phyloP scores from a whole-genome alignment of 2,113 vertebrate species.

The Gopherus flavomarginatus region DNA sequence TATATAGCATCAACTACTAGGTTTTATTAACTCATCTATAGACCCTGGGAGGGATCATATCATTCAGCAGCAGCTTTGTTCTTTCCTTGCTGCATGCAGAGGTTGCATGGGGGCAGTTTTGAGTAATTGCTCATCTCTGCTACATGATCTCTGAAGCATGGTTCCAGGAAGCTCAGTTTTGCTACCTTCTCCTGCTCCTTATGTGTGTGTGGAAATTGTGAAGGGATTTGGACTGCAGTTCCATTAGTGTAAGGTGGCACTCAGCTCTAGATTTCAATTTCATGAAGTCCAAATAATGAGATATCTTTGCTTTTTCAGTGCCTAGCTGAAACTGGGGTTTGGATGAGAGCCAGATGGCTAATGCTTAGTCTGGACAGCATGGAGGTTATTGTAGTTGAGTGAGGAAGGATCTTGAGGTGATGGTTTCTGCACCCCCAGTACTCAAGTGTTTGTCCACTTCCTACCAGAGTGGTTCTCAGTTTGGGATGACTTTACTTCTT shows the following conservation, averaged over 20 bases:
- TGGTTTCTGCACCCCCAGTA: background rate
- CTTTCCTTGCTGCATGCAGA: background rate
- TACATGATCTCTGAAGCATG: background rate
- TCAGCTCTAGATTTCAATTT: background rate
- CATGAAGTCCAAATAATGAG: background rate
- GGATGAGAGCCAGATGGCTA: background rate
- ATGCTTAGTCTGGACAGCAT: background rate
- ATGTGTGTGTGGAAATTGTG: background rate
- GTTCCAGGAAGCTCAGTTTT: background rate
- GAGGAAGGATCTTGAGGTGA: background rate
- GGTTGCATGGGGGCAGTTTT: background rate
- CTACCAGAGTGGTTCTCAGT: background rate
- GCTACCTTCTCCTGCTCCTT: background rate
- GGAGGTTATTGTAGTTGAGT: background rate
- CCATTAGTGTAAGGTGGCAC: background rate
- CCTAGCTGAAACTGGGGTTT: background rate
- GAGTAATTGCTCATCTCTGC: background rate
- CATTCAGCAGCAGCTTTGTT: conserved; percentile 15
- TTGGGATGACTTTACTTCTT: background rate
- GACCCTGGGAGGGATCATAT: conserved; percentile 12
- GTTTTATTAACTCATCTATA: background rate
- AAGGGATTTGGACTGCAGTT: background rate
- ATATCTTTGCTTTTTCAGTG: background rate
- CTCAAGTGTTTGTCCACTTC: background rate
- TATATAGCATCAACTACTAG: conserved; percentile 1